Percentiles rank a stretch among this genome's conserved stretches.
Evolutionary conservation across 2,797 vertebrate species (phyloP).

Genomic region (Siniperca undulata): DNA sequence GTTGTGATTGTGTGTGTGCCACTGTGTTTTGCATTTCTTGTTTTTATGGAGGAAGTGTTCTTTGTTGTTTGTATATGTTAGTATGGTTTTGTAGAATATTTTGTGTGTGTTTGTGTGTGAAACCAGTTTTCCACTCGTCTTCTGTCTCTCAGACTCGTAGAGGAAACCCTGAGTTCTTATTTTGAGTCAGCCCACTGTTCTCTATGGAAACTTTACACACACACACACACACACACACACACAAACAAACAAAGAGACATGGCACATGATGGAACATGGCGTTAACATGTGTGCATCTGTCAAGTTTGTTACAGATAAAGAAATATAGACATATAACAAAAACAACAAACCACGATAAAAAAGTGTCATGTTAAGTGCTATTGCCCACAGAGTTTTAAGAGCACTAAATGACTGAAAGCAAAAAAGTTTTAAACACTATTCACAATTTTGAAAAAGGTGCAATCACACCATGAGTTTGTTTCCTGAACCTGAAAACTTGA

Average conservation of each 20-base stretch:
- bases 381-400: background rate
- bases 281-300: slow-evolving; percentile 38
- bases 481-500: background rate
- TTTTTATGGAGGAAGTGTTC: background rate
- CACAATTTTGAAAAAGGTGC: background rate
- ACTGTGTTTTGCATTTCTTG: background rate
- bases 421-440: too few relatives aligned
- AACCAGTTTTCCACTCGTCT: slow-evolving; percentile 80
- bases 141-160: slow-evolving; percentile 55
- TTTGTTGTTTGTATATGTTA: background rate
- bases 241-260: slow-evolving; percentile 30
- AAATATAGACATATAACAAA: background rate
- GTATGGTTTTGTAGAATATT: slow-evolving; percentile 27
- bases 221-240: slow-evolving; percentile 28
- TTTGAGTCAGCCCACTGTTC: slow-evolving; percentile 78
- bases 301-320: background rate
- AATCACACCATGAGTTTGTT: background rate
- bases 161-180: slow-evolving; percentile 76
- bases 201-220: slow-evolving; percentile 82
- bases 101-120: slow-evolving; percentile 57
- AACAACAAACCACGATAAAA: background rate
- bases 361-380: background rate
- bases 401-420: background rate
- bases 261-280: slow-evolving; percentile 42
- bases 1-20: background rate